Evolutionary conservation across 1,140 invertebrate species (phyloP), one percentile per base, ranked within the genome.

Genomic region (Cephus cinctus): DNA sequence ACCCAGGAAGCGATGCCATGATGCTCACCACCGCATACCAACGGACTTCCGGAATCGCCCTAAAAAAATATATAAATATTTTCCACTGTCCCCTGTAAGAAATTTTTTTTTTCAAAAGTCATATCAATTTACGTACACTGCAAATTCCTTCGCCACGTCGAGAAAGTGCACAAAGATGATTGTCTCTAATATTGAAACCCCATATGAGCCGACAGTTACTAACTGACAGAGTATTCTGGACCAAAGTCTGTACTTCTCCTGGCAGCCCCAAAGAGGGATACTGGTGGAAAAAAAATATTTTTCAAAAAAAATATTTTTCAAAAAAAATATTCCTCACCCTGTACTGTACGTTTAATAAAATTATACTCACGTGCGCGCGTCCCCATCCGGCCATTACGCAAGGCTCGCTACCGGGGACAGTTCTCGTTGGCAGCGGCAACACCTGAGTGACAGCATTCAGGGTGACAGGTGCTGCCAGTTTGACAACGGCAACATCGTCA

Each of bases 1-100:
- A 78, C 79, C 77, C 78, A 81, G 18, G 76, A 77, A 3, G 74
- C 69, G 4, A 80, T 57, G 5, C 79, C 79, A 5, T 58, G 57
- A 6, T 78, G 47, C 16, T 65, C 43, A 18, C 49, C 52, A 21
- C 36, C 20, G 3, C 34, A 35, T 19, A 44, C 44, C 50, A 63
- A 18, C 6, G 51, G 44, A 31, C 52, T 43, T 41, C 50, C 52
- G 21, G 52, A 49, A 30, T 48, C 47, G 27, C 54, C 57, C 52
- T 53, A 9, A n/a, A n/a, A 5, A 42, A 50, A 34, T 59, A 56
- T 20, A 27, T 60, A 27, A 9, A 31, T 44, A 15, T 27, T 27
- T n/a, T n/a, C n/a, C n/a, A n/a, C n/a, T n/a, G n/a, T n/a, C n/a
- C n/a, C n/a, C 41, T 25, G 27, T 19, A 40, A 12, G 47, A 15